Percentiles rank a stretch among this genome's conserved stretches.
Evolutionary conservation across 2,797 vertebrate species (phyloP).

Genomic region (Euphonia xanthogaster): DNA sequence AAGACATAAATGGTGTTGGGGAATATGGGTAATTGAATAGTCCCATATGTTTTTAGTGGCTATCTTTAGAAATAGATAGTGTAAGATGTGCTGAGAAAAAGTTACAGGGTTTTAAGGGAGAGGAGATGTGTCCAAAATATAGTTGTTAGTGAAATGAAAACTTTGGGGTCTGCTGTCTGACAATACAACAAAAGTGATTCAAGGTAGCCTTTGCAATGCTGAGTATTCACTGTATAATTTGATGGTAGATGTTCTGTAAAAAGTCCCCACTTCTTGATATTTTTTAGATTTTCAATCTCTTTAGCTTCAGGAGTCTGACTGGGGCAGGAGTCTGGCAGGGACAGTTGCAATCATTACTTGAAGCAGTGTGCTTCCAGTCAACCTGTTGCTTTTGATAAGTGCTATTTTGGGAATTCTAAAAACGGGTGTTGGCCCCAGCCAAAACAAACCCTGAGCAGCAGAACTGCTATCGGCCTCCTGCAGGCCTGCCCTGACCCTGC

Average conservation of each 20-base stretch:
- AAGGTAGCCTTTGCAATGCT: background rate
- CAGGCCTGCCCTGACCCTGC: background rate
- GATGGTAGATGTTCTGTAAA: background rate
- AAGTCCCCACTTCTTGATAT: background rate
- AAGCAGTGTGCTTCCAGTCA: background rate
- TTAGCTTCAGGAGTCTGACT: background rate
- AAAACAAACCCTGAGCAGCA: background rate
- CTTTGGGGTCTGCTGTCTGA: background rate
- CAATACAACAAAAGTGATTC: background rate
- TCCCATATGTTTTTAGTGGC: background rate
- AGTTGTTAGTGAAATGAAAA: background rate
- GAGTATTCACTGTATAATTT: background rate
- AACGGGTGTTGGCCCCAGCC: background rate
- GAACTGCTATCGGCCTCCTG: background rate
- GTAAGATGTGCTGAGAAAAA: background rate
- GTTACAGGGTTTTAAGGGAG: background rate
- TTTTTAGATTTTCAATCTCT: background rate
- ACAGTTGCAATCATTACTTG: background rate
- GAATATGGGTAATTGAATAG: background rate
- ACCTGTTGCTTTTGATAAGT: background rate
- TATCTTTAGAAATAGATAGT: background rate
- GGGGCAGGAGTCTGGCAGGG: background rate
- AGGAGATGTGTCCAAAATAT: background rate
- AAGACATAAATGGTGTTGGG: background rate
- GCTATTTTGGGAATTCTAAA: conserved; percentile 11